Conservation (phyloP, 2,113 vertebrate genomes). For the Parus major region DNA sequence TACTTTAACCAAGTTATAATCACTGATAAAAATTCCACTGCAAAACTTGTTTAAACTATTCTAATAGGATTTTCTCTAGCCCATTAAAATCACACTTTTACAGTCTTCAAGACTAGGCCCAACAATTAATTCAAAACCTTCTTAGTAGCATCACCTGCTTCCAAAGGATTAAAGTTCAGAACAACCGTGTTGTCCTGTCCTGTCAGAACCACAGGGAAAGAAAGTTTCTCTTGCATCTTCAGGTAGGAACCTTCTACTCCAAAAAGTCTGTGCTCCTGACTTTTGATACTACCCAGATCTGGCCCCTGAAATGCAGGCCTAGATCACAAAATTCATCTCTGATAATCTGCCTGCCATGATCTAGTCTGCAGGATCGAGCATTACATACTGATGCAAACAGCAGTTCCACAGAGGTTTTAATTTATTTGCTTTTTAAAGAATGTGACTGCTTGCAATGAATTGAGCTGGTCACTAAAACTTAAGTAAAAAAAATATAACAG, state of each 20-base stretch:
- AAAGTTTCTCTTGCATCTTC: background rate
- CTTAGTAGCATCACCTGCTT: slow-evolving; percentile 30
- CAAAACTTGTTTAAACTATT: slow-evolving; percentile 39
- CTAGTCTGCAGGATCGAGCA: rapidly evolving
- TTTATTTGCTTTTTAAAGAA: background rate
- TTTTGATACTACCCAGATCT: background rate
- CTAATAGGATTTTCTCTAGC: slow-evolving; percentile 57
- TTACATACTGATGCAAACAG: background rate
- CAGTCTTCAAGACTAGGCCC: slow-evolving; percentile 7
- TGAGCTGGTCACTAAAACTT: background rate
- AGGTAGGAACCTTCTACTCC: background rate
- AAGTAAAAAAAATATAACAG: background rate
- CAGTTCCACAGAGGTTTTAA: background rate
- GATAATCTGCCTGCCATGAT: background rate
- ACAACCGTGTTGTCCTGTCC: rapidly evolving
- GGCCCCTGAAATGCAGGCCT: background rate
- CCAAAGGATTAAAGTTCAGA: background rate
- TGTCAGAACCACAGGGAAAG: background rate
- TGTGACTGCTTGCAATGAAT: background rate
- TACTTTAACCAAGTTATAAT: slow-evolving; percentile 4
- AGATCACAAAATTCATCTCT: background rate
- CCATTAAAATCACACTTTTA: slow-evolving; percentile 52
- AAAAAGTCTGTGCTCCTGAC: background rate
- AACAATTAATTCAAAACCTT: slow-evolving; percentile 47
- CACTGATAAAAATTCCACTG: slow-evolving; percentile 1